Evolutionary conservation across 1,140 invertebrate species (phyloP).

Genomic region (Aphis craccivora): DNA sequence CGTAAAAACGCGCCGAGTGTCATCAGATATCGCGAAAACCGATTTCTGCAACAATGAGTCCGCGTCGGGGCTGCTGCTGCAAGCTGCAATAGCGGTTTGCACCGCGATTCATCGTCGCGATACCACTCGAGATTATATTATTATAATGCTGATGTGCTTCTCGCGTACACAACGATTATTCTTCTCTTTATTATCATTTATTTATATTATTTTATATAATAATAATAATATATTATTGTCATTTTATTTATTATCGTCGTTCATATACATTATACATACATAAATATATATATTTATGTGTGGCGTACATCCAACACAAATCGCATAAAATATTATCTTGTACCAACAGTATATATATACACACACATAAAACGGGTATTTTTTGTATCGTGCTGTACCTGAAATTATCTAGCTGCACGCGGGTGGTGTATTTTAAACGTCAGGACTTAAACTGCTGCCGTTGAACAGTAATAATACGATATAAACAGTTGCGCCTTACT

Average conservation of each 20-base stretch:
- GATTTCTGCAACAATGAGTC: conserved; percentile 35
- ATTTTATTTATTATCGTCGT: neutral
- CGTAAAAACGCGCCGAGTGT: neutral
- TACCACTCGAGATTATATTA: neutral
- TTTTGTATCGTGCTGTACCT: neutral
- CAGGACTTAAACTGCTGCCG: neutral
- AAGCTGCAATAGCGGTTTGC: neutral
- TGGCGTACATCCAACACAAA: neutral
- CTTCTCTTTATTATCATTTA: neutral
- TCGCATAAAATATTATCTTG: neutral
- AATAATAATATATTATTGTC: neutral
- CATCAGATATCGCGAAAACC: conserved; percentile 37
- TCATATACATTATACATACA: no score
- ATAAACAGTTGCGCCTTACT: neutral
- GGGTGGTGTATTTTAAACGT: neutral
- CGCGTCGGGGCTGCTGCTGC: neutral
- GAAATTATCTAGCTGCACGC: neutral
- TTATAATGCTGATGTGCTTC: neutral
- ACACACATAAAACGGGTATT: neutral
- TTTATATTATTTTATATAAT: neutral
- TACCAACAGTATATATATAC: neutral
- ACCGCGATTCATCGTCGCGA: conserved; percentile 15
- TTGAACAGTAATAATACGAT: neutral
- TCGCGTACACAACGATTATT: neutral
- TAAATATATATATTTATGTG: neutral